phyloP scores from a whole-genome alignment of 2,113 vertebrate species.

The Trematomus loennbergii region DNA sequence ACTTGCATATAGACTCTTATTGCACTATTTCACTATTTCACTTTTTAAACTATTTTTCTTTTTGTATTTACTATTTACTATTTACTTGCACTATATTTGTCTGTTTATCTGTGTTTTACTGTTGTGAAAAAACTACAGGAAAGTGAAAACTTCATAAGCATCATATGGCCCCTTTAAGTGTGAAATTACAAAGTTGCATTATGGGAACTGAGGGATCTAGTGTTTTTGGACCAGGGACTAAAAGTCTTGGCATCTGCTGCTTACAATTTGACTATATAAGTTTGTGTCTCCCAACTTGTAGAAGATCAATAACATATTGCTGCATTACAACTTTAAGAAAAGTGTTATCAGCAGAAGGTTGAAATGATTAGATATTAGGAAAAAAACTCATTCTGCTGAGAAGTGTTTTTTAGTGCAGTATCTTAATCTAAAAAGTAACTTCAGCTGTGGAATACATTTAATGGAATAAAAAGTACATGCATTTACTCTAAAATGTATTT shows the following conservation, averaged over 20 bases:
- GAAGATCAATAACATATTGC: neutral
- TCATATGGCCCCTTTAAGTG: too few species aligned
- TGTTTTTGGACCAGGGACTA: neutral
- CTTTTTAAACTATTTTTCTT: too few species aligned
- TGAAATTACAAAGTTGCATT: neutral
- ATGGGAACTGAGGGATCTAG: neutral
- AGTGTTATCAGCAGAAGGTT: too few species aligned
- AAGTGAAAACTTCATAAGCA: too few species aligned
- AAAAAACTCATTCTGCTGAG: neutral
- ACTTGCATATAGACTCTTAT: too few species aligned
- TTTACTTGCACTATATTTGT: too few species aligned
- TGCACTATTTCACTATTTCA: too few species aligned
- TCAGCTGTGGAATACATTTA: neutral
- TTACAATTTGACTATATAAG: neutral
- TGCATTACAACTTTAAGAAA: too few species aligned
- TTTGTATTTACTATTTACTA: too few species aligned
- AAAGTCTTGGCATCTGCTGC: neutral
- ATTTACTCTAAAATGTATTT: neutral
- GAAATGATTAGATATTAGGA: neutral
- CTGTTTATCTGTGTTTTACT: too few species aligned
- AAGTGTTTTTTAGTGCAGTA: neutral
- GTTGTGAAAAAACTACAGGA: too few species aligned
- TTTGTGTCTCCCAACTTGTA: neutral
- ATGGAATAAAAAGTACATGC: neutral
- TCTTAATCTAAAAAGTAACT: neutral